Percentiles rank a stretch among this genome's conserved stretches.
Conservation (phyloP, 2,113 vertebrate species). For the Thunnus maccoyii region DNA sequence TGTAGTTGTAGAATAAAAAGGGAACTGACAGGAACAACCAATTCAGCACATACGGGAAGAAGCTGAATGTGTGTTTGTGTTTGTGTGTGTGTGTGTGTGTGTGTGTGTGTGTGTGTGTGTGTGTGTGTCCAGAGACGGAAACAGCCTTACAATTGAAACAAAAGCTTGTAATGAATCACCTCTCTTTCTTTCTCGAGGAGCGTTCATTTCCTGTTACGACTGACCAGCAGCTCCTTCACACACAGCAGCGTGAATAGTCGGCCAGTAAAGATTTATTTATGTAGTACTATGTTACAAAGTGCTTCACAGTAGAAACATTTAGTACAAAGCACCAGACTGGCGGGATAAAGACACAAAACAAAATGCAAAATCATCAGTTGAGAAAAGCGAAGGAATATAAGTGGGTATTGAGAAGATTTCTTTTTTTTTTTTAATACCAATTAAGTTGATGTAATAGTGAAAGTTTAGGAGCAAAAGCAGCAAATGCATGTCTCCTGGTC, state of each 20-base stretch:
- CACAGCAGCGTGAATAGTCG: not conserved
- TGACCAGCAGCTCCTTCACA: constrained; percentile 10
- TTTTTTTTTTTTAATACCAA: no score
- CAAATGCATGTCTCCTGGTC: no score
- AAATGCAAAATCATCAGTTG: no score
- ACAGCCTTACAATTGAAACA: constrained; percentile 32
- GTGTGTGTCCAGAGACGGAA: constrained; percentile 28
- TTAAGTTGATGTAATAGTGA: no score
- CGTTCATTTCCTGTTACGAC: constrained; percentile 16
- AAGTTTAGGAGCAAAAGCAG: no score
- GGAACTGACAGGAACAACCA: constrained; percentile 6
- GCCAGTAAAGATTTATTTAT: no score
- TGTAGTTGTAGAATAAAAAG: constrained; percentile 1
- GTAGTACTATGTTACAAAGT: no score
- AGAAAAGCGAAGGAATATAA: no score
- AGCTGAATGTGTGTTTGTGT: not conserved
- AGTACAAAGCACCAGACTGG: no score
- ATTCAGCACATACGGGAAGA: constrained; percentile 10
- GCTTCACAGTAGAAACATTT: no score
- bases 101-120: constrained; percentile 11
- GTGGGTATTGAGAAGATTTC: no score
- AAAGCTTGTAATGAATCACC: constrained; percentile 46
- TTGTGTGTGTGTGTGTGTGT: constrained; percentile 8
- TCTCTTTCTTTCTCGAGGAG: not conserved
- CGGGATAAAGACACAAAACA: no score